Evolutionary conservation across 2,797 vertebrate genomes (phyloP).

Genomic region (Anniella stebbinsi): DNA sequence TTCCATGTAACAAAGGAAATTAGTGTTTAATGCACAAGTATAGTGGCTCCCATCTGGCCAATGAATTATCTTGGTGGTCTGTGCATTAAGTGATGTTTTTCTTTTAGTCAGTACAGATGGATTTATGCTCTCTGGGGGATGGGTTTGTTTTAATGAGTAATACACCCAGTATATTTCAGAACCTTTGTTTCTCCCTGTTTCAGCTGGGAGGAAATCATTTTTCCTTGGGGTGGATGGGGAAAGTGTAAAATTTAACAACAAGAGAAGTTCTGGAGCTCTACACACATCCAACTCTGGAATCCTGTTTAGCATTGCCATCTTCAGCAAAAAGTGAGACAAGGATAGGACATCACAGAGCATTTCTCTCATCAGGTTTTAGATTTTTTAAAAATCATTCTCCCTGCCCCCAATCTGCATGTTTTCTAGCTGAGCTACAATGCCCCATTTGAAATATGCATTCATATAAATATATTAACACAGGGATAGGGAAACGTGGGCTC

Average conservation of each 20-base stretch:
- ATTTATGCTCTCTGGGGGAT: not conserved
- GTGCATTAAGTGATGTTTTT: not conserved
- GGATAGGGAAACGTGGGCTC: too few species aligned
- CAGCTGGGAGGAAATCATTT: not conserved
- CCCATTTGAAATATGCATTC: not conserved
- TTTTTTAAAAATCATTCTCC: not conserved
- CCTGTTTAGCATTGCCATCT: not conserved
- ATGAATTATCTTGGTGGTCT: constrained; percentile 15
- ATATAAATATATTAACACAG: not conserved
- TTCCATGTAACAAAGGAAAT: not conserved
- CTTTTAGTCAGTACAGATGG: not conserved
- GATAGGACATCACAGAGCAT: not conserved
- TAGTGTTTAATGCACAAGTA: constrained; percentile 13
- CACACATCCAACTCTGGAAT: not conserved
- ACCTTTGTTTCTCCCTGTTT: not conserved
- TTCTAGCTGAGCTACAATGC: not conserved
- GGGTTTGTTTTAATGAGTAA: constrained; percentile 6
- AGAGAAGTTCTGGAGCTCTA: not conserved
- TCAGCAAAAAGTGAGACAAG: not conserved
- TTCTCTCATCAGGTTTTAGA: not conserved
- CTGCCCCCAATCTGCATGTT: not conserved
- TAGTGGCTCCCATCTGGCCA: not conserved
- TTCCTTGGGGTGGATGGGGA: not conserved
- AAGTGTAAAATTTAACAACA: not conserved
- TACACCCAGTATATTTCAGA: not conserved